Conservation (phyloP, 92 coral and sea anemone genomes). For the Chrysogorgia sp. region DNA sequence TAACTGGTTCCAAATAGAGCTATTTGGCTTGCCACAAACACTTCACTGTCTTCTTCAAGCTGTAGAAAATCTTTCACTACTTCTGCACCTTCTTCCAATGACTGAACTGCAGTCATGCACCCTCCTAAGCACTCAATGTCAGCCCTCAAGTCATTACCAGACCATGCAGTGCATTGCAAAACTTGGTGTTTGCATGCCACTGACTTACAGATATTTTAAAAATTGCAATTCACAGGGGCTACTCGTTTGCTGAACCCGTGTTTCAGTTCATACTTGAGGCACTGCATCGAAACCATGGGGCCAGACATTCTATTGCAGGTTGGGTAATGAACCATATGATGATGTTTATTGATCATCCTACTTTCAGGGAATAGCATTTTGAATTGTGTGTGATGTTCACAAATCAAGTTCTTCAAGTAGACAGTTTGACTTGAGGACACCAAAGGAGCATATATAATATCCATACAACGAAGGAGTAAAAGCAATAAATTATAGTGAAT, state of each 20-base stretch:
- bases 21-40: constrained; percentile 14
- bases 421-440: not conserved
- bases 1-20: constrained; percentile 1
- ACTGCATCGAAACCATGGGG: constrained; percentile 3
- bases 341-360: too few species aligned
- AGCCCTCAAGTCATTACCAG: not conserved
- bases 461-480: constrained; percentile 14
- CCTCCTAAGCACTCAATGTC: constrained; percentile 1
- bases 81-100: constrained; percentile 5
- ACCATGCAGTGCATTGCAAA: constrained; percentile 23
- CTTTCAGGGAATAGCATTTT: too few species aligned
- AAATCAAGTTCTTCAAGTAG: constrained; percentile 2
- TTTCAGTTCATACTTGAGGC: too few species aligned
- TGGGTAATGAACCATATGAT: constrained; percentile 33
- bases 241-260: constrained; percentile 1
- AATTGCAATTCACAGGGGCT: too few species aligned
- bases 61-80: not conserved
- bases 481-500: not conserved
- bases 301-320: constrained; percentile 6
- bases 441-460: constrained; percentile 5
- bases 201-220: constrained; percentile 28
- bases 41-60: constrained; percentile 8
- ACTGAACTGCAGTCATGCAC: constrained; percentile 10
- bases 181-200: constrained; percentile 21
- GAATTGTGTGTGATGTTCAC: constrained; percentile 10